Evolutionary conservation across 2,113 vertebrate species (phyloP).

Genomic region (Peromyscus leucopus): DNA sequence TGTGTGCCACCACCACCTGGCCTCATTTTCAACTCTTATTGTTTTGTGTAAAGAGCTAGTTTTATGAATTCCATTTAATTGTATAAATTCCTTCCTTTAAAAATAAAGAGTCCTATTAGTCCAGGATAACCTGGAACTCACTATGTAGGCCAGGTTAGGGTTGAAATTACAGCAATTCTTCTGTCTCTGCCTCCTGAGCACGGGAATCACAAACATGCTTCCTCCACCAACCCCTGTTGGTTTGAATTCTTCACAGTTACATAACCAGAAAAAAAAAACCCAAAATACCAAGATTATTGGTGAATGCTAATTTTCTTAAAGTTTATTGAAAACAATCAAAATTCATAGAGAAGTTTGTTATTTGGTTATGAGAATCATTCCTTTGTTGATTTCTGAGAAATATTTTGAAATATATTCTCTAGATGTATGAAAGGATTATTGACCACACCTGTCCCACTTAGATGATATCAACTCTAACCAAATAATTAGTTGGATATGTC

Average conservation of each 20-base stretch:
- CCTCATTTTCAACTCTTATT: neutral
- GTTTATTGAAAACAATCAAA: neutral
- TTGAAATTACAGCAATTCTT: neutral
- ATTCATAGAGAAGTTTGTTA: neutral
- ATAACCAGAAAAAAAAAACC: too few species aligned
- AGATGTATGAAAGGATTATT: neutral
- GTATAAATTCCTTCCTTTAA: neutral
- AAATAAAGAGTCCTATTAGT: neutral
- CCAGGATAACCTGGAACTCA: neutral
- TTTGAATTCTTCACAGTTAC: neutral
- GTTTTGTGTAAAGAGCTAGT: neutral
- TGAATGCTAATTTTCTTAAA: neutral
- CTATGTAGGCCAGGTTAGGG: neutral
- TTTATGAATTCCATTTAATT: neutral
- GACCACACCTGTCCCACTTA: neutral
- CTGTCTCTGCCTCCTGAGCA: neutral
- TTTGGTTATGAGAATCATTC: neutral
- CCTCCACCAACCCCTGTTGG: neutral
- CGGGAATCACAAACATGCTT: neutral
- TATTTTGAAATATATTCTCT: neutral
- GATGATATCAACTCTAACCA: neutral
- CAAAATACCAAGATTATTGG: neutral
- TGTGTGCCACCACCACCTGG: too few species aligned
- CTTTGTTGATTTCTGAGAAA: neutral
- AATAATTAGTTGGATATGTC: neutral